Base-by-base conservation (phyloP, 2,797 vertebrate species). In the Rallus crepitans region DNA sequence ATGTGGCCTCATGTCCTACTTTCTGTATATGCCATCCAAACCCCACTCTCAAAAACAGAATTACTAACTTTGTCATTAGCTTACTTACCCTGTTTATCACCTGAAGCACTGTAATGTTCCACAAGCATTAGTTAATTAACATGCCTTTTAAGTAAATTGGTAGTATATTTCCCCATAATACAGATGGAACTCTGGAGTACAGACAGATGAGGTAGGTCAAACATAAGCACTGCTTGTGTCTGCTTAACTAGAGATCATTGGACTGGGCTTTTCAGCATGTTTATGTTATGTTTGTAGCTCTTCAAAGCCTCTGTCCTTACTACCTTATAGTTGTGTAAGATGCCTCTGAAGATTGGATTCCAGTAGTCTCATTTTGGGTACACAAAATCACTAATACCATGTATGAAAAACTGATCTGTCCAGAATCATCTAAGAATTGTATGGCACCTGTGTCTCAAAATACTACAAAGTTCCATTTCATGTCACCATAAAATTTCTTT, bases 1-100 rank as follows among this genome's bases (percentile, higher is more conserved):
- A 28, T 5, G 88, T 96, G 88, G 94, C 94, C 95, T 71, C 7
- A 0, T 96, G 95, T 96, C 90, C 84, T 72, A 84, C 19, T 96
- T 79, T 63, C 86, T 92, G 79, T 86, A 80, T 92, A 68, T 82
- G 50, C 91, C 65, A 80, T 92, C 91, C 71, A 85, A 96, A 92
- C 56, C 52, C 33, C 87, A 37, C 81, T 92, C 56, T 93, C 45
- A 60, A 63, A 93, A 82, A 17, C 35, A 82, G 61, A 73, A 28
- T 35, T 53, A 85, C 88, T 96, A 94, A 85, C 87, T 90, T 85
- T 79, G 70, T 93, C 70, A 28, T 90, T 72, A 78, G 68, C 73
- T 93, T 94, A 92, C 79, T 96, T 65, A 42, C 57, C 69, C 68
- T 87, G 71, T 90, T 85, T 90, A 68, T 94, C 55, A 80, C 81